Conservation (phyloP, 2,888 invertebrate genomes). For the Didymodactylos carnosus region DNA sequence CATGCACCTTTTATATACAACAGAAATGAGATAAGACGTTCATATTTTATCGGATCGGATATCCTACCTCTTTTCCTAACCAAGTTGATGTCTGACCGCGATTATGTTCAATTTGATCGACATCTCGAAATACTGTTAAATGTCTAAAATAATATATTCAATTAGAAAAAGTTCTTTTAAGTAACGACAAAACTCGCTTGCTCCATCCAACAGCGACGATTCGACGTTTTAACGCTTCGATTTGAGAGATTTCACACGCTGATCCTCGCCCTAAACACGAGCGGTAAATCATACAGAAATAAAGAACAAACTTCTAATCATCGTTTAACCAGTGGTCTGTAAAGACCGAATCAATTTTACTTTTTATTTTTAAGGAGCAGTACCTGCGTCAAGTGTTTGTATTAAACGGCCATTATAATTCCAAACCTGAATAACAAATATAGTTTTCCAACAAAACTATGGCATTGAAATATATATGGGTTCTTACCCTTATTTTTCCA, state of each 20-base stretch:
- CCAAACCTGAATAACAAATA: conserved; percentile 26
- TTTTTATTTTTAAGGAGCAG: too few species aligned
- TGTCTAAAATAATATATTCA: conserved; percentile 19
- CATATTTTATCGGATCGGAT: too few species aligned
- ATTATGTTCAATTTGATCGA: conserved; percentile 15
- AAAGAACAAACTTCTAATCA: too few species aligned
- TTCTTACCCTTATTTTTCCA: conserved; percentile 31
- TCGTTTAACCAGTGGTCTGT: too few species aligned
- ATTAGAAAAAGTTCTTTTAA: background rate
- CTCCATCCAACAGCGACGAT: conserved; percentile 31
- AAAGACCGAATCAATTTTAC: too few species aligned
- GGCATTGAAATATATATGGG: background rate
- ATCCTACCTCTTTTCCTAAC: conserved; percentile 26
- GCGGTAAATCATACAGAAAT: too few species aligned
- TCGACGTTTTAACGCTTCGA: conserved; percentile 28
- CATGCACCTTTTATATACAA: conserved; percentile 23
- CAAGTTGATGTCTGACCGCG: conserved; percentile 30
- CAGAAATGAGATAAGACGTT: background rate
- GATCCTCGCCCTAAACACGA: conserved; percentile 26
- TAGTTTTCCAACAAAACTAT: background rate
- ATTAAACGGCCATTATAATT: conserved; percentile 34
- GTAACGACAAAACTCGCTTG: conserved; percentile 20
- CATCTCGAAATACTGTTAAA: conserved; percentile 28
- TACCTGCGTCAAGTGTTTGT: conserved; percentile 23
- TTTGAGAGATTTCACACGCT: conserved; percentile 30